Conservation (phyloP, 1,140 invertebrate genomes). For the Alviniconcha marisindica region DNA sequence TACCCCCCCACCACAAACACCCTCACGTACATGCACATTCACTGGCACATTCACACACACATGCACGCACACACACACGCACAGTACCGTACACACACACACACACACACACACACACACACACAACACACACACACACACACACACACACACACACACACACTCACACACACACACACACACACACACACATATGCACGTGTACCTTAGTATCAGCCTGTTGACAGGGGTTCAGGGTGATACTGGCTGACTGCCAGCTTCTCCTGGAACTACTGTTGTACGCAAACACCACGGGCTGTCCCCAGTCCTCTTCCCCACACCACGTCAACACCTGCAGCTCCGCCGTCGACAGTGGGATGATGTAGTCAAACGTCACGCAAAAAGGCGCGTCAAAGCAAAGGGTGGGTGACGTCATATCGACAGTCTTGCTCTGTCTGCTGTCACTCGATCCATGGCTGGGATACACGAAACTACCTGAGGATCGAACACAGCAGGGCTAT, state of each 20-base stretch:
- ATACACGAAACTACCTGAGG: not conserved
- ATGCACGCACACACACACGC: not conserved
- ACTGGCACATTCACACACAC: not conserved
- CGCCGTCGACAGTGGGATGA: not conserved
- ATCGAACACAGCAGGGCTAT: too few species aligned
- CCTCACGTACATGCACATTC: too few species aligned
- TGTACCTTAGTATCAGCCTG: not conserved
- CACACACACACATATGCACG: not conserved
- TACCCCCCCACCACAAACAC: too few species aligned
- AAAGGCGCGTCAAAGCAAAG: not conserved
- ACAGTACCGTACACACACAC: not conserved
- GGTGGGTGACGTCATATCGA: not conserved
- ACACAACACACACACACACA: too few species aligned
- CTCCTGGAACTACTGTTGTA: not conserved
- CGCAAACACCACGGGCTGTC: not conserved
- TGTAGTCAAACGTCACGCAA: conserved; percentile 6
- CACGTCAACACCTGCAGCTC: not conserved
- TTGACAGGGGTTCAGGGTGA: not conserved
- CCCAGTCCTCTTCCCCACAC: not conserved
- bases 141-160: not conserved
- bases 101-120: too few species aligned
- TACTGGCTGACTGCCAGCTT: not conserved
- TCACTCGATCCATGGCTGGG: not conserved
- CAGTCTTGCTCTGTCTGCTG: not conserved
- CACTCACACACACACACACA: not conserved